Percentiles rank a stretch among this genome's conserved stretches.
Conservation (phyloP, 2,797 vertebrate genomes). For the Propithecus deckenii region DNA sequence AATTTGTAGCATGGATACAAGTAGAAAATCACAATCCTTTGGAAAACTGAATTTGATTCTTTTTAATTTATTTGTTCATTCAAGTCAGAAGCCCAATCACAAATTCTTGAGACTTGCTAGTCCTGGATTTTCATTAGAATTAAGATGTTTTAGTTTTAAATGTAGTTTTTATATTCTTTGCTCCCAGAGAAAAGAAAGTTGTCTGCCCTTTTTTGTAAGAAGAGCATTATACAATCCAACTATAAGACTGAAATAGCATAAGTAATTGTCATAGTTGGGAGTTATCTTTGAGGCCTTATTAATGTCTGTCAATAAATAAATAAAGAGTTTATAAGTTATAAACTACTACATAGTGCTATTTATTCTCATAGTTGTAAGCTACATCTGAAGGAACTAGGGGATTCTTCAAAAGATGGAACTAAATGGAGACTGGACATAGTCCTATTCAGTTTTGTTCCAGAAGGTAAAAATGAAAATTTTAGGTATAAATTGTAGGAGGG, state of each 20-base stretch:
- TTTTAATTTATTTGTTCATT: slow-evolving; percentile 55
- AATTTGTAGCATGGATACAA: slow-evolving; percentile 46
- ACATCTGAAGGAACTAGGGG: not conserved
- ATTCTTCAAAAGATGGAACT: not conserved
- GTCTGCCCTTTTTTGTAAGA: not conserved
- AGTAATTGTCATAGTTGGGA: not conserved
- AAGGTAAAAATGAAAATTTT: slow-evolving; percentile 10
- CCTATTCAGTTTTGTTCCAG: not conserved
- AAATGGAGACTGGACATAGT: not conserved
- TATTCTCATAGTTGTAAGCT: not conserved
- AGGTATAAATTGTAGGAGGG: not conserved
- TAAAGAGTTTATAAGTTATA: not conserved
- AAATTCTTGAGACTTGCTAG: slow-evolving; percentile 2
- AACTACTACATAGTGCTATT: too few relatives aligned
- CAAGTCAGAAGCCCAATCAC: not conserved
- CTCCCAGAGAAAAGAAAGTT: slow-evolving; percentile 21
- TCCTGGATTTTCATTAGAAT: slow-evolving; percentile 38
- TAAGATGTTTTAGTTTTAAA: slow-evolving; percentile 39
- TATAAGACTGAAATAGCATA: not conserved
- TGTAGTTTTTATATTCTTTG: slow-evolving; percentile 42
- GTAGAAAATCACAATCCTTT: slow-evolving; percentile 45
- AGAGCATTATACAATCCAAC: not conserved
- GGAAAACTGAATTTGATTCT: slow-evolving; percentile 47
- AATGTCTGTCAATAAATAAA: slow-evolving; percentile 16
- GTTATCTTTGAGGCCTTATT: not conserved